Base-by-base conservation (phyloP, 2,797 vertebrate species). In the Cossypha dichroa region DNA sequence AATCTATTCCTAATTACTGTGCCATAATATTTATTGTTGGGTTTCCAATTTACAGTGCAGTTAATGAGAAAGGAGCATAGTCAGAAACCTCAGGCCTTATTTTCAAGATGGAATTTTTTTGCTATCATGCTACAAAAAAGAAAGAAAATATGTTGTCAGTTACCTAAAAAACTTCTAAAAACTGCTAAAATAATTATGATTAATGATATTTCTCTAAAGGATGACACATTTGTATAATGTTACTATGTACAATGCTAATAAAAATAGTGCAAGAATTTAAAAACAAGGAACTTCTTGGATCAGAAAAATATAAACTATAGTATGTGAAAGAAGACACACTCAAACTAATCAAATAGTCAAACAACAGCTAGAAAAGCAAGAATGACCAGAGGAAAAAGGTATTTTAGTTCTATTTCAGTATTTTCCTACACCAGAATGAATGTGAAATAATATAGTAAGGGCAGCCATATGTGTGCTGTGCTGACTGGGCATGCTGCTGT, bases 21-120 rank as follows among this genome's bases (percentile, higher is more conserved):
- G 21, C 63, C 52, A 34, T 93, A 79, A 95, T 95, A 96, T 97
- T 96, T 97, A 88, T 93, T 77, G 72, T 76, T 85, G 9, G 6
- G 3, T 66, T 93, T 84, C 67, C 78, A 75, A 72, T 86, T 90
- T 88, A 56, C 67, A 74, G 74, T 92, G 31, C 51, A 94, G 76
- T 88, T 92, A 74, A 59, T 89, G 81, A 87, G 59, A 89, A 85
- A 89, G 49, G 26, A 70, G 21, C 33, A 29, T 45, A 90, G 58
- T 76, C 63, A 93, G 60, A 93, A 95, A 93, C 67, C 22, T 93
- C 46, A 78, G 60, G 82, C 92, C 49, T 87, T 91, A 73, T 59
- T 93, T 90, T 91, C 78, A 93, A 90, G 77, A 76, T 89, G 67
- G 48, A 95, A 79, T 83, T 91, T 90, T 70, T 33, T 38, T 90